A percentile compares a stretch with the other conserved stretches of the same genome.
Conservation (phyloP, 2,797 vertebrate species). For the Gila robusta region DNA sequence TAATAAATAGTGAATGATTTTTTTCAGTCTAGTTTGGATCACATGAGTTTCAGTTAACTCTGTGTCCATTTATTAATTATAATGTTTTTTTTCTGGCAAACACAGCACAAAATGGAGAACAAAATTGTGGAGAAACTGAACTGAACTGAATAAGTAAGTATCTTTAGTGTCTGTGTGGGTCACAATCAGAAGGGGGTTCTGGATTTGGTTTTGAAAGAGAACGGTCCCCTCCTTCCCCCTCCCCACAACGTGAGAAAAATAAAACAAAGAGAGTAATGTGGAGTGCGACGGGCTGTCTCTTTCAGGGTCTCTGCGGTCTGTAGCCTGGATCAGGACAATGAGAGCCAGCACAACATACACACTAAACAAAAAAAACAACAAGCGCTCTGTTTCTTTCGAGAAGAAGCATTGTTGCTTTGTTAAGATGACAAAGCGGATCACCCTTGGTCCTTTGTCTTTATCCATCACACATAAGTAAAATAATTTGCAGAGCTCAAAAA, state of each 20-base stretch:
- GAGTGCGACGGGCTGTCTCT: slow-evolving; percentile 38
- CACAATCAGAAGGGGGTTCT: slow-evolving; percentile 2
- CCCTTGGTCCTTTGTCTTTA: slow-evolving; percentile 19
- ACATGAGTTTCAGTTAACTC: slow-evolving; percentile 19
- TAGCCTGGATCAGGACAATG: slow-evolving; percentile 51
- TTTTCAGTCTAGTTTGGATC: slow-evolving; percentile 2
- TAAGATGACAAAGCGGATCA: slow-evolving; percentile 25
- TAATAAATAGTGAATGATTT: slow-evolving; percentile 1
- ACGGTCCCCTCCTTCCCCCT: slow-evolving; percentile 32
- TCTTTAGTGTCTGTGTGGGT: slow-evolving; percentile 20
- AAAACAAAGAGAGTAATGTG: slow-evolving; percentile 56
- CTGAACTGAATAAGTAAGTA: slow-evolving; percentile 1
- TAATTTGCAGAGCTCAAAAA: slow-evolving; percentile 9
- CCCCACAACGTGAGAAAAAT: slow-evolving; percentile 56
- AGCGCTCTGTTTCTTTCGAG: slow-evolving; percentile 50
- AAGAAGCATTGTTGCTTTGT: slow-evolving; percentile 53
- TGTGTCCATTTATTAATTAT: slow-evolving; percentile 5
- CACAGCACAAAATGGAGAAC: neutral
- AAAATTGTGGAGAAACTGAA: neutral
- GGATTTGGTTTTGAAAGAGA: slow-evolving; percentile 49
- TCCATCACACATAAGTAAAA: neutral
- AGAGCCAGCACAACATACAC: slow-evolving; percentile 42
- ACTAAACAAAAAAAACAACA: slow-evolving; percentile 49
- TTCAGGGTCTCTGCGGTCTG: slow-evolving; percentile 44
- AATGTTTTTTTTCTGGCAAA: neutral